Evolutionary conservation across 2,888 invertebrate genomes (phyloP), one percentile per base, ranked within the genome.

Genomic region (Ectemnius continuus): DNA sequence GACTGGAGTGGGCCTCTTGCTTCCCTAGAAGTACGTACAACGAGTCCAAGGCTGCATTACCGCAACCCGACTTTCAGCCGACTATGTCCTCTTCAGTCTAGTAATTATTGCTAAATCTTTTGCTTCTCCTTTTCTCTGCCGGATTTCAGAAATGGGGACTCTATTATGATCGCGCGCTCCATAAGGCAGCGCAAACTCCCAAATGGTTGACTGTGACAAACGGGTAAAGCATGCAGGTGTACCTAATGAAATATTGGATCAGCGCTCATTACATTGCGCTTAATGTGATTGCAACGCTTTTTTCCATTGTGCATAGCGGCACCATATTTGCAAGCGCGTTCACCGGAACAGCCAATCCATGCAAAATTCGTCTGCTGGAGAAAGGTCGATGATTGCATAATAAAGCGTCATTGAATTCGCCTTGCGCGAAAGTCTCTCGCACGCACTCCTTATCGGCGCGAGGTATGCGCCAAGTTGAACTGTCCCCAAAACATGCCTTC

Each of bases 21-120:
- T 77, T 79, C 82, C 80, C 83, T 80, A 84, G 16, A 14, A 52
- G 16, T 52, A 16, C 85, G 80, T 84, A 83, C 83, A 87, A 86
- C 78, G 83, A 87, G 86, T 83, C 85, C 87, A 88, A 87, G 87
- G 87, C 85, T 83, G 66, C 63, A 61, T 75, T 86, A 81, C 76
- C 76, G 86, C 85, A 84, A 86, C 83, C 72, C 72, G 73, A 84
- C 87, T 87, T 88, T 87, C 84, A 82, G 84, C 66, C 68, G 67
- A 48, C 67, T 70, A 70, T 72, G 70, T 63, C 61, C 72, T 80
- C 80, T 76, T 82, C 72, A 72, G 67, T 66, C 69, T 74, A 75
- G 67, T 73, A 82, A 84, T 82, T 82, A 80, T 85, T 85, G 76
- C 85, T 83, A 84, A 84, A 85, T 83, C 82, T 82, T 86, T 75